Conservation (phyloP, 2,888 invertebrate genomes). For the Branchinecta sandiegonensis region DNA sequence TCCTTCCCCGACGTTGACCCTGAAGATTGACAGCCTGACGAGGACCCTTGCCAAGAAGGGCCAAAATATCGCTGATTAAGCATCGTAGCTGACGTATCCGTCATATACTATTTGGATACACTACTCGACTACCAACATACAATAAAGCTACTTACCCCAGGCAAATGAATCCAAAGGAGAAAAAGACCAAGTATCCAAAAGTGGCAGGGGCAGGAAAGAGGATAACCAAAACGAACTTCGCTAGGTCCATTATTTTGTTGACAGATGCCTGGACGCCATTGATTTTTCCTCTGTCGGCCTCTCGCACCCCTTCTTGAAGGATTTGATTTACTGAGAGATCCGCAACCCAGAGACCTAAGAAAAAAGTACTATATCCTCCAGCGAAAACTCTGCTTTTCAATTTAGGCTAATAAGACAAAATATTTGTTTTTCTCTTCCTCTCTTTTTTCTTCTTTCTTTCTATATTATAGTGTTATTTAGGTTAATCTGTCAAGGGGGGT, state of each 20-base stretch:
- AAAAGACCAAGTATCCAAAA: slow-evolving; percentile 38
- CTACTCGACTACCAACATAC: neutral
- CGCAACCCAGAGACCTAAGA: slow-evolving; percentile 39
- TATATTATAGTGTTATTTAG: too few relatives aligned
- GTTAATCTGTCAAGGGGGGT: too few relatives aligned
- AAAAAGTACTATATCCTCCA: neutral
- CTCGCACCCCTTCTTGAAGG: slow-evolving; percentile 37
- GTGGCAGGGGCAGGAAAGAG: slow-evolving; percentile 35
- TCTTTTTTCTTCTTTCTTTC: too few relatives aligned
- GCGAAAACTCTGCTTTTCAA: neutral
- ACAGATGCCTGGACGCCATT: slow-evolving; percentile 40
- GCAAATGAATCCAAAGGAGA: slow-evolving; percentile 34
- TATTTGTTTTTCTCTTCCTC: too few relatives aligned
- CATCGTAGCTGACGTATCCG: too few relatives aligned
- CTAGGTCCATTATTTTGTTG: slow-evolving; percentile 39
- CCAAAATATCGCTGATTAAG: too few relatives aligned
- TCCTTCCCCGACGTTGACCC: too few relatives aligned
- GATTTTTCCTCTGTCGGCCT: slow-evolving; percentile 38
- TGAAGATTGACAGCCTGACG: too few relatives aligned
- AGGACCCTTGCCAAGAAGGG: too few relatives aligned
- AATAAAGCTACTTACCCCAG: slow-evolving; percentile 27
- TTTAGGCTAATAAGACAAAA: slow-evolving; percentile 1
- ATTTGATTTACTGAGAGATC: slow-evolving; percentile 41
- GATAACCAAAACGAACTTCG: slow-evolving; percentile 39
- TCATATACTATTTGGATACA: too few relatives aligned